Evolutionary conservation across 2,113 vertebrate species (phyloP).

Genomic region (Morone chrysops): DNA sequence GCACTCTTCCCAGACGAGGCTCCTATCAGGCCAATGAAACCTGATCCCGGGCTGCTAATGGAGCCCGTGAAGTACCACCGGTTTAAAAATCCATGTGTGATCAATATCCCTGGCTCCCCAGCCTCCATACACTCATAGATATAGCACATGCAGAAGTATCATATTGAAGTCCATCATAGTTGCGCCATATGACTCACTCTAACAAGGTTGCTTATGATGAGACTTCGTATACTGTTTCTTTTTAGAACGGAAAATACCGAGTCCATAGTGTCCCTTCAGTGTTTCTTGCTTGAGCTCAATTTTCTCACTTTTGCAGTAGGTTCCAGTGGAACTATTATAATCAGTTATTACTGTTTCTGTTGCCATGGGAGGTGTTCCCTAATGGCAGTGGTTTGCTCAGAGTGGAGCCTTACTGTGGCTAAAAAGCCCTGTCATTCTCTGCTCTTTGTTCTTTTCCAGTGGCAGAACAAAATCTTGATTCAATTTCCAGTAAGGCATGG

Average conservation of each 20-base stretch:
- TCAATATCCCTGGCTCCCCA: conserved; percentile 84
- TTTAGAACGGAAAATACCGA: not conserved
- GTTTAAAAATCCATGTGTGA: conserved; percentile 86
- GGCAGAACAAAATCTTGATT: conserved; percentile 51
- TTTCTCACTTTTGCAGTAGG: conserved; percentile 45
- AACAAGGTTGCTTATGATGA: conserved; percentile 62
- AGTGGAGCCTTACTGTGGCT: conserved; percentile 43
- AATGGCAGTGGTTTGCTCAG: conserved; percentile 27
- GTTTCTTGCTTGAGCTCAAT: conserved; percentile 22
- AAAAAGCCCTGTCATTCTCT: conserved; percentile 50
- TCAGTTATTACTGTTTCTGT: conserved; percentile 58
- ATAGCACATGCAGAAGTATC: conserved; percentile 52
- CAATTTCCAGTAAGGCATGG: conserved; percentile 59
- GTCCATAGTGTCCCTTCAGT: not conserved
- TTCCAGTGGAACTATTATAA: conserved; percentile 46
- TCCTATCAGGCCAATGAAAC: conserved; percentile 85
- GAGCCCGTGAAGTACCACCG: conserved; percentile 78
- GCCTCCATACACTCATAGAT: conserved; percentile 63
- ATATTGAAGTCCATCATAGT: conserved; percentile 37
- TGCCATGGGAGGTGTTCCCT: conserved; percentile 74
- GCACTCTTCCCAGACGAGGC: conserved; percentile 76
- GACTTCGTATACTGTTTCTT: too few relatives aligned
- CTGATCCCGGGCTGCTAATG: conserved; percentile 84
- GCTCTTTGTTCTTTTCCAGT: conserved; percentile 51
- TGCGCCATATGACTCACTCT: conserved; percentile 58